A percentile compares a stretch with the other conserved stretches of the same genome.
phyloP scores from a whole-genome alignment of 1,140 invertebrate genomes.

The Chironomus striatipennis region DNA sequence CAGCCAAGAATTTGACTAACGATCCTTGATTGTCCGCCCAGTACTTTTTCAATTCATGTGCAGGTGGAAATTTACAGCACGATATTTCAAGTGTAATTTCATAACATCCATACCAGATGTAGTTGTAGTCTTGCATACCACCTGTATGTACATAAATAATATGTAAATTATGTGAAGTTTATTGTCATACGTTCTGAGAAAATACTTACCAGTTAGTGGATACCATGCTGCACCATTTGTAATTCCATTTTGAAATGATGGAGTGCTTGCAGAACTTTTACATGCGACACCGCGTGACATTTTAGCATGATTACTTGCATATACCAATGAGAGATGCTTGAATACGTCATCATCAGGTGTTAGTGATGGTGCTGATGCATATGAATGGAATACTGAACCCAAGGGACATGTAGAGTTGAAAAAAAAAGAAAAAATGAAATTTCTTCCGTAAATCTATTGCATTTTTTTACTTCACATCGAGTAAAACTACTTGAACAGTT shows the following conservation, averaged over 20 bases:
- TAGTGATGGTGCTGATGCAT: constrained; percentile 63
- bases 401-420: constrained; percentile 46
- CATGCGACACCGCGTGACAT: constrained; percentile 78
- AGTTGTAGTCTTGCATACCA: constrained; percentile 96
- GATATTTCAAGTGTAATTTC: constrained; percentile 96
- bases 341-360: constrained; percentile 93
- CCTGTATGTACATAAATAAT: background rate
- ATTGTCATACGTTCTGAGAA: background rate
- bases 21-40: constrained; percentile 94
- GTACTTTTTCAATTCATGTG: constrained; percentile 74
- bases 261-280: constrained; percentile 50
- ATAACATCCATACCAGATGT: constrained; percentile 96
- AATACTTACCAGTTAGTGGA: constrained; percentile 61
- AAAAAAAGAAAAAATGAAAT: constrained; percentile 27
- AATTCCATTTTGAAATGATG: constrained; percentile 74
- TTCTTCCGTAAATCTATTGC: constrained; percentile 13
- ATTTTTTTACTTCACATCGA: constrained; percentile 4
- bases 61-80: constrained; percentile 91
- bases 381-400: constrained; percentile 68
- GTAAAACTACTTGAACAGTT: background rate
- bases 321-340: constrained; percentile 77
- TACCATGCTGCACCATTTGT: constrained; percentile 92
- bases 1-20: constrained; percentile 75
- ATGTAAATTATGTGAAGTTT: too few relatives aligned
- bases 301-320: constrained; percentile 80